Evolutionary conservation across 2,888 invertebrate species (phyloP).

Genomic region (Galerucella calmariensis): DNA sequence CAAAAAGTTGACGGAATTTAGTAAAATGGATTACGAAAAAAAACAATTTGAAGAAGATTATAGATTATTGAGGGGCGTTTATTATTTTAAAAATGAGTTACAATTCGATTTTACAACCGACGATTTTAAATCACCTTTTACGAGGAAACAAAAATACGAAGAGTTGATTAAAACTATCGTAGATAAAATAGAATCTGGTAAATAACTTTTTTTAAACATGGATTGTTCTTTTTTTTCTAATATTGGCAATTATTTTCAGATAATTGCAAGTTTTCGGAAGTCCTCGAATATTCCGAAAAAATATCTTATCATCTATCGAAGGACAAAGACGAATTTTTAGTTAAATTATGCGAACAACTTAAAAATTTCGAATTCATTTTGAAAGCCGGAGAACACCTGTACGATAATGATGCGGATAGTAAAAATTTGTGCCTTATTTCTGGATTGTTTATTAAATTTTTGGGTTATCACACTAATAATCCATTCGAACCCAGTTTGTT

Average conservation of each 20-base stretch:
- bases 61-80: slow-evolving; percentile 37
- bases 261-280: slow-evolving; percentile 10
- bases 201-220: not conserved
- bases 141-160: slow-evolving; percentile 41
- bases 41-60: slow-evolving; percentile 29
- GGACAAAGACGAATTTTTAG: slow-evolving; percentile 45
- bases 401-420: slow-evolving; percentile 41
- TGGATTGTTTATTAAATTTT: slow-evolving; percentile 50
- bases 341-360: slow-evolving; percentile 49
- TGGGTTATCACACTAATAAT: slow-evolving; percentile 29
- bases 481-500: slow-evolving; percentile 22
- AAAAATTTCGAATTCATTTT: slow-evolving; percentile 48
- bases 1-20: slow-evolving; percentile 34
- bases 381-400: slow-evolving; percentile 47
- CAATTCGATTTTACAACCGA: slow-evolving; percentile 33
- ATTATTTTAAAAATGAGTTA: slow-evolving; percentile 45
- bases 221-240: not conserved
- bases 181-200: slow-evolving; percentile 35
- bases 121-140: slow-evolving; percentile 35
- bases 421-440: slow-evolving; percentile 50
- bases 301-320: slow-evolving; percentile 47
- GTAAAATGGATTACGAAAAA: slow-evolving; percentile 17
- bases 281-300: slow-evolving; percentile 38
- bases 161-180: slow-evolving; percentile 40
- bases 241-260: not conserved